Evolutionary conservation across 2,797 vertebrate species (phyloP), one percentile per base, ranked within the genome.

Genomic region (Siniperca obscura): DNA sequence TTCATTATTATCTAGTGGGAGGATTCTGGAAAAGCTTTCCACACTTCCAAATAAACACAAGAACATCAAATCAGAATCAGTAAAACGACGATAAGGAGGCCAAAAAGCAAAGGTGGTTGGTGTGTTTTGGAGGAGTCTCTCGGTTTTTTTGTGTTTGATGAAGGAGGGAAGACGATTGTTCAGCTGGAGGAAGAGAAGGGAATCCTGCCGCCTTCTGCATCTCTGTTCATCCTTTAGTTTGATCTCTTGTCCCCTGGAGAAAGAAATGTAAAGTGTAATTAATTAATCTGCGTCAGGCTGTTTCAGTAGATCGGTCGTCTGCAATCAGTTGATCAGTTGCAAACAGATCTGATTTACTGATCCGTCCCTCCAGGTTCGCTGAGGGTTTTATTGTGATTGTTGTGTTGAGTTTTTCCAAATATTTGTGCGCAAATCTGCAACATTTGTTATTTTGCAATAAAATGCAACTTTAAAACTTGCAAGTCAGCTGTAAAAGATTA

Each of bases 181-280:
- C 83, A 84, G 86, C 65, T 76, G 86, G 83, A 82, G 68, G 85
- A 77, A 16, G 34, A 85, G 77, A 55, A 67, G 52, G 30, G 55
- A 48, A 30, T 79, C 38, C 52, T n/a, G 40, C 61, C 44, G 4
- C 81, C 79, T 42, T 70, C 77, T 76, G 74, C 5, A 25, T 70
- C 74, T 4, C 46, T 1, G 13, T 69, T 38, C 77, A 27, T 44
- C 70, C 85, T 80, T 66, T 76, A 95, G 90, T 96, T 97, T 64
- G 96, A 74, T 96, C 96, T 92, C 87, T 96, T 97, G 87, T 97
- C 97, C 65, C 96, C 97, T 96, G 96, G 60, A 74, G 71, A 76
- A 22, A 7, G 8, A 70, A 8, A 53, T 3, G 14, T 0, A 16
- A 7, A 38, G 0, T 3, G 8, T 30, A 1, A 53, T 65, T 27